Percentiles rank a stretch among this genome's conserved stretches.
Evolutionary conservation across 1,140 invertebrate species (phyloP).

Genomic region (roundworm (Caenorhabditis elegans)): WBcel235 BX284605.5:6873501-6874000

Average conservation of each 20-base stretch:
- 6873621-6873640: not conserved
- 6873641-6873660: not conserved
- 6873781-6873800: slow-evolving; percentile 14
- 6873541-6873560: not conserved
- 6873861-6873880: slow-evolving; percentile 29
- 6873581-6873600: not conserved
- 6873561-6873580: slow-evolving; percentile 5
- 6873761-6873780: slow-evolving; percentile 28
- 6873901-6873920: not conserved
- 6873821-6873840: slow-evolving; percentile 17
- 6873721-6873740: not conserved
- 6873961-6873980: no score
- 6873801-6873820: not conserved
- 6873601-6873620: not conserved
- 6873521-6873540: not conserved
- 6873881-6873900: slow-evolving; percentile 19
- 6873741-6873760: not conserved
- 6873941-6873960: not conserved
- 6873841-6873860: not conserved
- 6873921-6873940: not conserved
- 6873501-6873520: slow-evolving; percentile 35
- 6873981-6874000: no score
- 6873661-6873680: not conserved
- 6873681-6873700: not conserved
- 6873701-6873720: not conserved